These are phyloP conservation scores for Falcaria lacertinaria DNA, from an alignment of 2,888 invertebrate species.

Conservation along the genomic window DNA sequence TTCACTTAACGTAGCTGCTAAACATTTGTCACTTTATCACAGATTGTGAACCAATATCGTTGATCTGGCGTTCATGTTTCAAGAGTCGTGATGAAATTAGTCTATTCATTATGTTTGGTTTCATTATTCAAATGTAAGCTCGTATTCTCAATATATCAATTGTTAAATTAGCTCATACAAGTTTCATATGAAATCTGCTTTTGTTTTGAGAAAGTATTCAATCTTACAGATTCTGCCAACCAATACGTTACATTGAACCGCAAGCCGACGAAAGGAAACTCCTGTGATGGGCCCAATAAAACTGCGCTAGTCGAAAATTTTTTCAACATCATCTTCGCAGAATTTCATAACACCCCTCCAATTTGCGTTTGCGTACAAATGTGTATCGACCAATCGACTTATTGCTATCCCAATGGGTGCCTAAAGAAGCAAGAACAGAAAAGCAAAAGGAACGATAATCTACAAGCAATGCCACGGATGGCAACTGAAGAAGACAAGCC, in stretches of 20 bases:
- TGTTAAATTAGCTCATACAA: no score
- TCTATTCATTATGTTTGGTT: conserved; percentile 4
- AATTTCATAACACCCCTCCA: conserved; percentile 53
- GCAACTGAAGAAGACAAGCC: conserved; percentile 26
- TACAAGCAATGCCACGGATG: conserved; percentile 14
- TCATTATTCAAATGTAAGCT: background rate
- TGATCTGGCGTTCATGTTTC: conserved; percentile 15
- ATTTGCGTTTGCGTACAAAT: conserved; percentile 63
- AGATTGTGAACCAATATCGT: background rate
- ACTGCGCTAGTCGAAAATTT: conserved; percentile 51
- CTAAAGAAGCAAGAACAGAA: conserved; percentile 34
- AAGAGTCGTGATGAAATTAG: conserved; percentile 23
- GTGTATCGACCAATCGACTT: conserved; percentile 53
- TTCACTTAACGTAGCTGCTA: background rate
- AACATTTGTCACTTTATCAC: background rate
- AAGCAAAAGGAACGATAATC: conserved; percentile 13
- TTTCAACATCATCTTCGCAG: conserved; percentile 58
- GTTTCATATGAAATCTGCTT: no score
- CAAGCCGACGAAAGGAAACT: conserved; percentile 10
- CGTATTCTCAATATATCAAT: background rate
- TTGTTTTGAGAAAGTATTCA: no score
- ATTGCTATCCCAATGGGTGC: conserved; percentile 66
- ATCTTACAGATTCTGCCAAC: conserved; percentile 30
- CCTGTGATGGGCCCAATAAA: conserved; percentile 35
- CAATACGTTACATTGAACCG: conserved; percentile 25